Conservation (phyloP, 2,113 vertebrate genomes). For the Panthera uncia region DNA sequence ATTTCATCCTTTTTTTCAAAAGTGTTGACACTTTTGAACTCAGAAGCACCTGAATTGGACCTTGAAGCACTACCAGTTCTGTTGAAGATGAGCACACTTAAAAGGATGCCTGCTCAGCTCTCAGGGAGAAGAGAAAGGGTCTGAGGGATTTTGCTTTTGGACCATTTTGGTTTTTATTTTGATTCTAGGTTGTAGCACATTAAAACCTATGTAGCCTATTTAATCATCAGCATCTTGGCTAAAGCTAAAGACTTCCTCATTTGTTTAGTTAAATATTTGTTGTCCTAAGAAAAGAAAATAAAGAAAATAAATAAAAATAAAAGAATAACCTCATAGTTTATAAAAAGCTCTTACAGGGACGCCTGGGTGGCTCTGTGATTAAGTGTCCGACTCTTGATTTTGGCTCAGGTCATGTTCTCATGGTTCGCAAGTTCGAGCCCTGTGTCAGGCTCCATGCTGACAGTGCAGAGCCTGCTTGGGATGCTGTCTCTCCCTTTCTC, state of each 20-base stretch:
- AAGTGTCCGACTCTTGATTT: too few species aligned
- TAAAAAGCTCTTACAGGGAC: neutral
- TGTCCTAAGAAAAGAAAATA: conserved; percentile 8
- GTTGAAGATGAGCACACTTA: neutral
- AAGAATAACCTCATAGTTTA: neutral
- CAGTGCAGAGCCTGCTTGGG: too few species aligned
- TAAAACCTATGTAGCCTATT: neutral
- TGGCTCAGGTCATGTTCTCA: too few species aligned
- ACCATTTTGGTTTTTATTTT: conserved; percentile 31
- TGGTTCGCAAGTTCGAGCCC: too few species aligned
- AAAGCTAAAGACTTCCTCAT: neutral
- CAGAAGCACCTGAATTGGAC: conserved; percentile 59
- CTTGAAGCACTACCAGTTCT: neutral
- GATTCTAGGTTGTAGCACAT: neutral
- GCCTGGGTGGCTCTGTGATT: too few species aligned
- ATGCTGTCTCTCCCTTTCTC: too few species aligned
- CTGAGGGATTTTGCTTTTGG: neutral
- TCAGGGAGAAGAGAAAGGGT: neutral
- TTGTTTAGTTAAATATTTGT: conserved; percentile 3
- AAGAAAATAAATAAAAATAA: neutral
- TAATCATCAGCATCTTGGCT: neutral
- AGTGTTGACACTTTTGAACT: conserved; percentile 50
- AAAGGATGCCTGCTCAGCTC: neutral
- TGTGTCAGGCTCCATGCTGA: too few species aligned
- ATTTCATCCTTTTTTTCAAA: conserved; percentile 53